phyloP scores from a whole-genome alignment of 2,888 invertebrate species.

The Drosophila neoperkinsi region DNA sequence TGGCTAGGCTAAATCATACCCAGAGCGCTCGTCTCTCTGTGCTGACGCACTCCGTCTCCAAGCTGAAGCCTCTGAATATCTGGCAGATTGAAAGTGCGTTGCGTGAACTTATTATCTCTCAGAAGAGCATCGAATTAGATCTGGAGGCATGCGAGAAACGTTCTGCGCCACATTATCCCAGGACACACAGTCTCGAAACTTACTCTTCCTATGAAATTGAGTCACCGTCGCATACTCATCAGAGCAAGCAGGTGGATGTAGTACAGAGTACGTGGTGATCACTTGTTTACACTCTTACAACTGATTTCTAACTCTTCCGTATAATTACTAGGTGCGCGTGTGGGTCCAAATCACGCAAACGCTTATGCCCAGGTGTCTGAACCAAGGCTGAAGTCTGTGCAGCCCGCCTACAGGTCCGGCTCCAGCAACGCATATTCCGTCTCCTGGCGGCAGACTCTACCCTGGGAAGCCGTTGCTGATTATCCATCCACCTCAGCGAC shows the following conservation, averaged over 20 bases:
- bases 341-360: neutral
- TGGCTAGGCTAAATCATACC: slow-evolving; percentile 53
- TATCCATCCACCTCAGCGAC: slow-evolving; percentile 30
- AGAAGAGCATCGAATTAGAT: slow-evolving; percentile 67
- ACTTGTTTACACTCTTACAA: neutral
- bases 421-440: slow-evolving; percentile 12
- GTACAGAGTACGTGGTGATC: neutral
- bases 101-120: slow-evolving; percentile 64
- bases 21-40: slow-evolving; percentile 45
- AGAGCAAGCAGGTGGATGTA: slow-evolving; percentile 11
- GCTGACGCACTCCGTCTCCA: slow-evolving; percentile 32
- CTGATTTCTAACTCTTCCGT: neutral
- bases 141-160: slow-evolving; percentile 50
- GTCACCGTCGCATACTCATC: neutral
- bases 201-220: slow-evolving; percentile 6
- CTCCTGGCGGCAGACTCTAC: slow-evolving; percentile 50
- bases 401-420: neutral
- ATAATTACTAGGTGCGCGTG: neutral
- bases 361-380: neutral
- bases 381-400: neutral
- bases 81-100: slow-evolving; percentile 62
- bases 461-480: slow-evolving; percentile 50
- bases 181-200: neutral
- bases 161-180: neutral
- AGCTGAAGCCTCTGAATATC: slow-evolving; percentile 51